Conservation (phyloP, 2,113 vertebrate species). For the Ciconia maguari region DNA sequence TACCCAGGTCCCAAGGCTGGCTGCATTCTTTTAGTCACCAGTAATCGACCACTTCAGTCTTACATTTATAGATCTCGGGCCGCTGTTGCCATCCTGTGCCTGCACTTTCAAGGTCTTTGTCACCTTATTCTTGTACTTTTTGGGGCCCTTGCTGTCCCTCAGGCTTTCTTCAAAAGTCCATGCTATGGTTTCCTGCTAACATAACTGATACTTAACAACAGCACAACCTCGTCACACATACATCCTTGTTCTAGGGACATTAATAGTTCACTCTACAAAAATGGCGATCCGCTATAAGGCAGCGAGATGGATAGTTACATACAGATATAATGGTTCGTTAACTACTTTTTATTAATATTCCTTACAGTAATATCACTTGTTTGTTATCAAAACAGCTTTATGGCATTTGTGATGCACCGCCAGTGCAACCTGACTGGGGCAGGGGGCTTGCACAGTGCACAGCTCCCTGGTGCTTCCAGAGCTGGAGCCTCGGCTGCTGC, state of each 20-base stretch:
- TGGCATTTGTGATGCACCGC: background rate
- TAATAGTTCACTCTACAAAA: background rate
- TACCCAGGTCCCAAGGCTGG: background rate
- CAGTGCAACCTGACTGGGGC: background rate
- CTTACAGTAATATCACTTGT: background rate
- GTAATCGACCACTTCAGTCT: background rate
- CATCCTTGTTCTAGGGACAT: background rate
- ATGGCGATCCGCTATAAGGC: background rate
- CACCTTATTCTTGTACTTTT: background rate
- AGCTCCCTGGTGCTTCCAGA: background rate
- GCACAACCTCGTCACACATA: background rate
- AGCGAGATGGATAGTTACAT: background rate
- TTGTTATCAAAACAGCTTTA: background rate
- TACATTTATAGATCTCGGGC: background rate
- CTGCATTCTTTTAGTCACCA: background rate
- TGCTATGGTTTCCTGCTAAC: background rate
- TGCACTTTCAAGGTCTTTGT: background rate
- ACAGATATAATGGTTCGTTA: background rate
- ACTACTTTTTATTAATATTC: background rate
- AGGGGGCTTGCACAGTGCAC: background rate
- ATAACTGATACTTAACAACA: background rate
- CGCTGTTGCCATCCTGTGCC: background rate
- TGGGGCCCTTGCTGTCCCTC: background rate
- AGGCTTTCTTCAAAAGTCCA: background rate
- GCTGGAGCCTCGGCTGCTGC: background rate